These are phyloP conservation scores for Pseudorasbora parva DNA, from an alignment of 2,113 vertebrate species.

Conservation along the genomic window DNA sequence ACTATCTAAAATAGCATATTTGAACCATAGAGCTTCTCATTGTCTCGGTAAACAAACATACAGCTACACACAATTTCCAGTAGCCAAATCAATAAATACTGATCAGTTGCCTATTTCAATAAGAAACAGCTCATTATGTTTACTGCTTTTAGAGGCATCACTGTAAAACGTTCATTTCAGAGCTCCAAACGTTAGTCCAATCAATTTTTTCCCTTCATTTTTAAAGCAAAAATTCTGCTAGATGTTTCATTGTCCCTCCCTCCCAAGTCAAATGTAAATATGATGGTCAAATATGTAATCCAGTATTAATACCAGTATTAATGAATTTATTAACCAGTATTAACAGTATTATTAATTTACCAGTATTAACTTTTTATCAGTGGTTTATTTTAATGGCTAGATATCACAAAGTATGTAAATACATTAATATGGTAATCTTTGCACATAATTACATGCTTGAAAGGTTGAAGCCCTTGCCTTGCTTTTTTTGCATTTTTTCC, in stretches of 20 bases:
- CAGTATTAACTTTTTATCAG: no score
- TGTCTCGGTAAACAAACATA: not conserved
- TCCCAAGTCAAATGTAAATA: not conserved
- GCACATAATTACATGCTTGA: not conserved
- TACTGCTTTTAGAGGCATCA: not conserved
- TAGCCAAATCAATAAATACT: not conserved
- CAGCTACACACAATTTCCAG: not conserved
- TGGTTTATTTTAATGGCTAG: not conserved
- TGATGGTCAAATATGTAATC: not conserved
- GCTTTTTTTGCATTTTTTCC: not conserved
- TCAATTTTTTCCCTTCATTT: not conserved
- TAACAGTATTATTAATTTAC: no score
- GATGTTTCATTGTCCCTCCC: not conserved
- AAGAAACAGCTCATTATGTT: not conserved
- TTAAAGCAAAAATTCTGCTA: not conserved
- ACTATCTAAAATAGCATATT: conserved; percentile 8
- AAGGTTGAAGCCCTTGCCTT: not conserved
- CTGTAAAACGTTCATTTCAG: not conserved
- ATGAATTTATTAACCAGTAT: no score
- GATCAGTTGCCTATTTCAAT: not conserved
- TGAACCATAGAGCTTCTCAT: not conserved
- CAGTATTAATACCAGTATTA: no score
- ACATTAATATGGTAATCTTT: not conserved
- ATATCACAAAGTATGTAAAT: not conserved
- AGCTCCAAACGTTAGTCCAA: not conserved